A percentile compares a stretch with the other conserved stretches of the same genome.
Conservation (phyloP, 2,113 vertebrate genomes). For the Gymnarchus niloticus region DNA sequence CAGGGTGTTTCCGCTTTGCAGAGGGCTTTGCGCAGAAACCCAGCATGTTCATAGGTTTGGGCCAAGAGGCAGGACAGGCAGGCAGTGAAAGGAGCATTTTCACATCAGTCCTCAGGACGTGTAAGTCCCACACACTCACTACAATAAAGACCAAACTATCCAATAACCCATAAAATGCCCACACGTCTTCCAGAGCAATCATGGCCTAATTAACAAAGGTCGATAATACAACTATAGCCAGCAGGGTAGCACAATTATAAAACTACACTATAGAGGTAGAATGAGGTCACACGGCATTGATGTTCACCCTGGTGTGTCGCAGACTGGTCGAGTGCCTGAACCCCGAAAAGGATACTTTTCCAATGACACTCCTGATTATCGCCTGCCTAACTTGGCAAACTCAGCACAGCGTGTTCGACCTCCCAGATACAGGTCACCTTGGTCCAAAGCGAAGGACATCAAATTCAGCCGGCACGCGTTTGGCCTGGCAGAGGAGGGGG, state of each 20-base stretch:
- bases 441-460: neutral
- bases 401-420: neutral
- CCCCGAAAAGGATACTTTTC: neutral
- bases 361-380: neutral
- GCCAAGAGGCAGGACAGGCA: neutral
- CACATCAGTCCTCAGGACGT: neutral
- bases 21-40: too few relatives aligned
- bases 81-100: neutral
- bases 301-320: neutral
- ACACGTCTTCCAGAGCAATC: conserved; percentile 10
- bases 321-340: neutral
- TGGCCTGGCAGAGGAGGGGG: neutral
- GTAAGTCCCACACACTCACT: neutral
- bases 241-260: neutral
- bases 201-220: conserved; percentile 3
- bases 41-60: too few relatives aligned
- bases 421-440: neutral
- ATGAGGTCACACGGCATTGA: neutral
- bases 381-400: neutral
- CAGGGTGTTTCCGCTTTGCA: neutral
- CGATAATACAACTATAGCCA: neutral
- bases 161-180: neutral
- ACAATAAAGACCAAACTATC: conserved; percentile 5
- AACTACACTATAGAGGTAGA: neutral
- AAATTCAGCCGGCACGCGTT: neutral